These are phyloP conservation scores for Stramonita haemastoma DNA, from an alignment of 2,888 invertebrate species.

Conservation along the genomic window DNA sequence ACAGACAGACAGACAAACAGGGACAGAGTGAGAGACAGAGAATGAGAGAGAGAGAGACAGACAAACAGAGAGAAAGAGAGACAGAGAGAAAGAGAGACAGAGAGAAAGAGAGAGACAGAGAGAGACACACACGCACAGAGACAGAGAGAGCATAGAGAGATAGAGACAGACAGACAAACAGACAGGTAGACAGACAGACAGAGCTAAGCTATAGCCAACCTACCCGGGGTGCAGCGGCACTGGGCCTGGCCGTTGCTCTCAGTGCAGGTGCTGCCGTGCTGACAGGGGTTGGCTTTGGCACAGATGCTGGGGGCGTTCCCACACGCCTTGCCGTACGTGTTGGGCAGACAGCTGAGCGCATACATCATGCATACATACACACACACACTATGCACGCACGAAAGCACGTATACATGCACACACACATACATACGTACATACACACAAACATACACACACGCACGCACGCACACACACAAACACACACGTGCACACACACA, in stretches of 20 bases:
- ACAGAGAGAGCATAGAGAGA: no score
- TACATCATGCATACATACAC: no score
- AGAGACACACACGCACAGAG: no score
- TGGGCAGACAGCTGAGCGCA: conserved; percentile 57
- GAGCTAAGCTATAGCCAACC: neutral
- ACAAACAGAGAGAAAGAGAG: no score
- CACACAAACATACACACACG: neutral
- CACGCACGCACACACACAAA: neutral
- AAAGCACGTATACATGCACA: no score
- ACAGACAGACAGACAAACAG: no score
- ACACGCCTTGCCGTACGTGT: conserved; percentile 84
- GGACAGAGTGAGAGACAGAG: no score
- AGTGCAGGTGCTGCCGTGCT: conserved; percentile 90
- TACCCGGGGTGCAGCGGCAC: conserved; percentile 55
- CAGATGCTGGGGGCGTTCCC: conserved; percentile 95
- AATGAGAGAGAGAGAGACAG: no score
- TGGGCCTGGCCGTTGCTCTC: conserved; percentile 42
- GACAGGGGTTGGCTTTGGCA: conserved; percentile 85
- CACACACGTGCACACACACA: neutral
- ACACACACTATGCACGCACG: neutral
- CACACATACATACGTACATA: neutral
- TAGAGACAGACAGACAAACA: neutral
- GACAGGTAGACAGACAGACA: neutral
- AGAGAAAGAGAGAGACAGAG: no score
- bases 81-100: no score